Percentiles rank a stretch among this genome's conserved stretches.
phyloP scores from a whole-genome alignment of 1,140 invertebrate species.

The Drosophila pallidifrons region DNA sequence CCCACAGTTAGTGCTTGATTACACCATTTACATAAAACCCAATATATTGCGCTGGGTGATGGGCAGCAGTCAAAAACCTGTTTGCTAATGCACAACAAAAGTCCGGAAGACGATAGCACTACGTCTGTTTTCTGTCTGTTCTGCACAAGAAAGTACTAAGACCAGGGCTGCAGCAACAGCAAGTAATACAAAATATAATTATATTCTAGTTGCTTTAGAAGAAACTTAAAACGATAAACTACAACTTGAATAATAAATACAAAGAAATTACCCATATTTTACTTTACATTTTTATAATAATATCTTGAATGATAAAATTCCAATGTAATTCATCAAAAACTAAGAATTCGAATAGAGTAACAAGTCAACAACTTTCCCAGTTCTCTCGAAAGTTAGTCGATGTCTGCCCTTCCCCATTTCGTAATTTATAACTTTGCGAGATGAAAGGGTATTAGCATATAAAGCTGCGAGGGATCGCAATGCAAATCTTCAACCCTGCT shows the following conservation, averaged over 20 bases:
- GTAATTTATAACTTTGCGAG: background rate
- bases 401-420: background rate
- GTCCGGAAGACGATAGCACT: conserved; percentile 20
- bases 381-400: background rate
- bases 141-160: conserved; percentile 21
- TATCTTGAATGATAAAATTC: no score
- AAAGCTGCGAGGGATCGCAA: conserved; percentile 11
- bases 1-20: conserved; percentile 64
- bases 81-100: conserved; percentile 31
- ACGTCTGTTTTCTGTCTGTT: conserved; percentile 15
- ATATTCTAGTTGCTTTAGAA: background rate
- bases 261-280: no score
- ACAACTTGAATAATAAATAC: no score
- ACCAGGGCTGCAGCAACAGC: conserved; percentile 24
- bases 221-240: no score
- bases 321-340: no score
- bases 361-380: background rate
- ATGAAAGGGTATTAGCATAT: conserved; percentile 5
- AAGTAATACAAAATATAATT: no score
- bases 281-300: no score
- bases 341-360: background rate
- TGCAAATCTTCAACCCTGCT: conserved; percentile 35
- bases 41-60: conserved; percentile 24
- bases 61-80: conserved; percentile 51
- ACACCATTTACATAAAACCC: conserved; percentile 42